These are phyloP conservation scores for Beroe ovata DNA, from an alignment of 37 sponge, comb jelly and placozoan genomes.

Conservation along the genomic window DNA sequence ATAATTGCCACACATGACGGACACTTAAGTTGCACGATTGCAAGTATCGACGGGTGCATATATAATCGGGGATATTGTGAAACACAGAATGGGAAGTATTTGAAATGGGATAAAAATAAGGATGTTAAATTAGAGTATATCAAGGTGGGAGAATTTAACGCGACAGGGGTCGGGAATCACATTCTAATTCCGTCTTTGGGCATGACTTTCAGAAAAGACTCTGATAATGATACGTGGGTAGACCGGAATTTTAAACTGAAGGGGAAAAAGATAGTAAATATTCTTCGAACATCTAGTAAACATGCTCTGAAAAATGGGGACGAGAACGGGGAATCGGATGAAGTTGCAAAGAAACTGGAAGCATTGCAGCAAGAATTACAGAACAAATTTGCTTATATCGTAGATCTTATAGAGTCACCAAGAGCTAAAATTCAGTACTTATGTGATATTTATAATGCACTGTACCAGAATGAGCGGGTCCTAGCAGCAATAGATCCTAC, in stretches of 20 bases:
- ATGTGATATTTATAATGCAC: conserved; percentile 23
- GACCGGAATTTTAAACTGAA: neutral
- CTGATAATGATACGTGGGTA: conserved; percentile 4
- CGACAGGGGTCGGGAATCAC: neutral
- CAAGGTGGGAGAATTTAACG: conserved; percentile 14
- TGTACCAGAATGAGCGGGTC: neutral
- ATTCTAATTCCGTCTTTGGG: conserved; percentile 1
- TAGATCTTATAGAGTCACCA: conserved; percentile 32
- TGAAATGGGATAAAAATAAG: conserved; percentile 17
- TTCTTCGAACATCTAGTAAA: neutral
- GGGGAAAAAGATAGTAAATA: conserved; percentile 12
- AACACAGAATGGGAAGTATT: too few relatives aligned
- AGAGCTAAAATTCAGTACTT: conserved; percentile 27
- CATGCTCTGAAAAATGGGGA: neutral
- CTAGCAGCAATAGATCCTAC: conserved; percentile 1
- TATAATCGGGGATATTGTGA: too few relatives aligned
- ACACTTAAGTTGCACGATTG: conserved; percentile 12
- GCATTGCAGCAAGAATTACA: conserved; percentile 4
- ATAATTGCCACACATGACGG: conserved; percentile 9
- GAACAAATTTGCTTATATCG: neutral
- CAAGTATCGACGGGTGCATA: neutral
- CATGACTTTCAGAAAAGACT: conserved; percentile 23
- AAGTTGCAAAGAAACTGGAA: neutral
- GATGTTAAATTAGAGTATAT: neutral
- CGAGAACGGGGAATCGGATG: neutral